Conservation (phyloP, 2,797 vertebrate species). For the Schizopygopsis pylzovi region DNA sequence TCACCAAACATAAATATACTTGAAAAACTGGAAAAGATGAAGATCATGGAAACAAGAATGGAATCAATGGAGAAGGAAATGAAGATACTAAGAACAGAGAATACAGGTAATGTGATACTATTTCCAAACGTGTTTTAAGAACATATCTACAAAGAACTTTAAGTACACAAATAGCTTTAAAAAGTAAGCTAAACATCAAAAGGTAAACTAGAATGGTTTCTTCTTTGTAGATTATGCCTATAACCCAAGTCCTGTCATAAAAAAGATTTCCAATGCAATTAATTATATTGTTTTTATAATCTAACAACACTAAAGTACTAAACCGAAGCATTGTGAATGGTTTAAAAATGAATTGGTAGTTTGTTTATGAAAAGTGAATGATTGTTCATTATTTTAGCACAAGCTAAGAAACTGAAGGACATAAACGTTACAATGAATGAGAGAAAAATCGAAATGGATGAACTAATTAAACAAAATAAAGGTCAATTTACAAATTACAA, state of each 20-base stretch:
- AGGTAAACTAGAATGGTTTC: not conserved
- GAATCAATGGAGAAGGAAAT: too few species aligned
- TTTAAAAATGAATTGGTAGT: not conserved
- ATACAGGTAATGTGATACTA: not conserved
- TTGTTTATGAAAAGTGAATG: too few species aligned
- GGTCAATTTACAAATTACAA: not conserved
- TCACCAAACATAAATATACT: slow-evolving; percentile 35
- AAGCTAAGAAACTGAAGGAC: not conserved
- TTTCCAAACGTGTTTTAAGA: not conserved
- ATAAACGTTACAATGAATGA: too few species aligned
- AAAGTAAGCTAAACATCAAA: not conserved
- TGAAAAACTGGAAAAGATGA: slow-evolving; percentile 16
- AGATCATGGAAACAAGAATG: not conserved
- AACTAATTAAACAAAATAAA: not conserved
- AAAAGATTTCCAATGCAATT: not conserved
- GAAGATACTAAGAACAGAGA: too few species aligned
- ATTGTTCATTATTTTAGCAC: not conserved
- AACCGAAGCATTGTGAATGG: not conserved
- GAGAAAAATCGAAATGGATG: slow-evolving; percentile 1
- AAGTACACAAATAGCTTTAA: not conserved
- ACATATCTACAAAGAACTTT: too few species aligned
- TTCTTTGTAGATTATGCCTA: too few species aligned
- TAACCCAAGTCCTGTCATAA: not conserved
- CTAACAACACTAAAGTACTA: too few species aligned
- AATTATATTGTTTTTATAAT: too few species aligned